A percentile compares a stretch with the other conserved stretches of the same genome.
phyloP scores from a whole-genome alignment of 2,797 vertebrate genomes.

The Pipistrellus pygmaeus region DNA sequence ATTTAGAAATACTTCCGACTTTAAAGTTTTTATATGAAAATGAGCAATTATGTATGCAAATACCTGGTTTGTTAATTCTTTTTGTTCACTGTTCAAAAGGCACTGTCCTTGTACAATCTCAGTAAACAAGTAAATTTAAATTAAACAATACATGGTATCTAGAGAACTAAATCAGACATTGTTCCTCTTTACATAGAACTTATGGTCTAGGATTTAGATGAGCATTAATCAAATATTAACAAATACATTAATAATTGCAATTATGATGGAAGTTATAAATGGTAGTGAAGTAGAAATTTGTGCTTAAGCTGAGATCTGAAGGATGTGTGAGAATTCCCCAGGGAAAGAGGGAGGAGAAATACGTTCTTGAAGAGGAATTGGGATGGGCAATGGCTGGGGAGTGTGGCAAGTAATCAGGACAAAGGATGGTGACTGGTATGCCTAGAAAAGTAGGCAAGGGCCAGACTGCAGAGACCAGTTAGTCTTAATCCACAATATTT shows the following conservation, averaged over 20 bases:
- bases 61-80: constrained; percentile 3
- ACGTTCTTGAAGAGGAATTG: neutral
- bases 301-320: neutral
- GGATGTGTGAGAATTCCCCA: neutral
- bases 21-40: constrained; percentile 13
- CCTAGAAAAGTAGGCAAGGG: neutral
- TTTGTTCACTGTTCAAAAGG: neutral
- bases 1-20: neutral
- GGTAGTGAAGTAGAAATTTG: neutral
- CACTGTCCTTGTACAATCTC: neutral
- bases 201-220: neutral
- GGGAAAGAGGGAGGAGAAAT: neutral
- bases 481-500: neutral
- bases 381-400: no score
- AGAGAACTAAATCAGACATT: neutral
- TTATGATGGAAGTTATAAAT: neutral
- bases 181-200: neutral
- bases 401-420: neutral
- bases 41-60: neutral
- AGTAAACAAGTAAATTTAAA: constrained; percentile 13
- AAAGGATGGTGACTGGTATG: neutral
- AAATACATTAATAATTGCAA: constrained; percentile 19
- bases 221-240: neutral
- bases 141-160: neutral
- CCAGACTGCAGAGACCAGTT: neutral